These are phyloP conservation scores for Chanos chanos DNA, from an alignment of 2,797 vertebrate genomes.

Conservation along the genomic window DNA sequence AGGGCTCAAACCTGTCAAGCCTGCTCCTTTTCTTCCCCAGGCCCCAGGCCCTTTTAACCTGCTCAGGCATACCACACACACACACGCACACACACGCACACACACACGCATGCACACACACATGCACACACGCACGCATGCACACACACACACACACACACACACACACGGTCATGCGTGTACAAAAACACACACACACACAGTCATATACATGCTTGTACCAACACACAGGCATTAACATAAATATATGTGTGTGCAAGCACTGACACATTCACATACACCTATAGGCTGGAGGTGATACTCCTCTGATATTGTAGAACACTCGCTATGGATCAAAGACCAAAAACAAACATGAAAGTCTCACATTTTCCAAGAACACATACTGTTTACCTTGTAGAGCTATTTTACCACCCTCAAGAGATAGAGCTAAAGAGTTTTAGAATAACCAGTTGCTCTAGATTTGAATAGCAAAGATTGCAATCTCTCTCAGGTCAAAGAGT, in stretches of 20 bases:
- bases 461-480: too few species aligned
- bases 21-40: constrained; percentile 49
- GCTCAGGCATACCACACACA: constrained; percentile 49
- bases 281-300: background rate
- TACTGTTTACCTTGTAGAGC: background rate
- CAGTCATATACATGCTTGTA: background rate
- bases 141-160: constrained; percentile 16
- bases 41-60: constrained; percentile 60
- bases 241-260: constrained; percentile 14
- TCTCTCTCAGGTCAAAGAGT: background rate
- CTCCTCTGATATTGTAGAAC: constrained; percentile 26
- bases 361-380: too few species aligned
- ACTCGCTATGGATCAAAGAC: constrained; percentile 33
- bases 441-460: constrained; percentile 19
- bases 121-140: constrained; percentile 24
- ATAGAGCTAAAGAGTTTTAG: constrained; percentile 4
- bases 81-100: constrained; percentile 10
- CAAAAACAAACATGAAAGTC: background rate
- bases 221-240: constrained; percentile 29
- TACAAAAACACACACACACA: constrained; percentile 14
- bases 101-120: background rate
- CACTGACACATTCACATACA: too few species aligned
- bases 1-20: constrained; percentile 63
- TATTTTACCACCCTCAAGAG: background rate
- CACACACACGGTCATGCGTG: too few species aligned